Evolutionary conservation across 2,888 invertebrate genomes (phyloP).

Genomic region (Bruchidius siliquastri): DNA sequence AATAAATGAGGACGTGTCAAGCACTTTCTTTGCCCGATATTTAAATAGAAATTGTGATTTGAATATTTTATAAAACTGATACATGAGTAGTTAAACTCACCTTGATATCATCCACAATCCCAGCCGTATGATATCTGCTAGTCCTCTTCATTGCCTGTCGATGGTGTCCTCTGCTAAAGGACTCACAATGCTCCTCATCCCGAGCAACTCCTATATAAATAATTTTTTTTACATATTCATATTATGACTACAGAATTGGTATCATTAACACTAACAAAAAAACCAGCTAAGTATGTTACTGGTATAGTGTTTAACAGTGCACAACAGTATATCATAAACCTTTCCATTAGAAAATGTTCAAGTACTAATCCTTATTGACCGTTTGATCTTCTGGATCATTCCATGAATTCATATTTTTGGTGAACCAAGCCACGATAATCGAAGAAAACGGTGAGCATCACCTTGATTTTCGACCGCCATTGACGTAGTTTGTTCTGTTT

Average conservation of each 20-base stretch:
- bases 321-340: neutral
- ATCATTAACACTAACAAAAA: slow-evolving; percentile 3
- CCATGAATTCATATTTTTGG: too few relatives aligned
- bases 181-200: slow-evolving; percentile 40
- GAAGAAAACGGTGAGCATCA: too few relatives aligned
- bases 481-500: too few relatives aligned
- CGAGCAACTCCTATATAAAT: slow-evolving; percentile 36
- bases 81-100: slow-evolving; percentile 30
- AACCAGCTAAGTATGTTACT: neutral
- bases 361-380: too few relatives aligned
- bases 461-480: too few relatives aligned
- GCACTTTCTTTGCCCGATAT: too few relatives aligned
- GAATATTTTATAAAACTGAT: too few relatives aligned
- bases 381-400: too few relatives aligned
- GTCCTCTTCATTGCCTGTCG: slow-evolving; percentile 50
- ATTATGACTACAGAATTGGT: neutral
- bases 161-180: slow-evolving; percentile 45
- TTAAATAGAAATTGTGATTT: too few relatives aligned
- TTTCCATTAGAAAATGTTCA: too few relatives aligned
- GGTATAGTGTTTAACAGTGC: slow-evolving; percentile 1
- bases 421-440: too few relatives aligned
- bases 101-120: slow-evolving; percentile 60
- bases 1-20: too few relatives aligned
- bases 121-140: slow-evolving; percentile 60
- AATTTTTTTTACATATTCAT: neutral